A percentile compares a stretch with the other conserved stretches of the same genome.
These are phyloP conservation scores for Leptodactylus fuscus DNA, from an alignment of 2,113 vertebrate species.

Conservation along the genomic window DNA sequence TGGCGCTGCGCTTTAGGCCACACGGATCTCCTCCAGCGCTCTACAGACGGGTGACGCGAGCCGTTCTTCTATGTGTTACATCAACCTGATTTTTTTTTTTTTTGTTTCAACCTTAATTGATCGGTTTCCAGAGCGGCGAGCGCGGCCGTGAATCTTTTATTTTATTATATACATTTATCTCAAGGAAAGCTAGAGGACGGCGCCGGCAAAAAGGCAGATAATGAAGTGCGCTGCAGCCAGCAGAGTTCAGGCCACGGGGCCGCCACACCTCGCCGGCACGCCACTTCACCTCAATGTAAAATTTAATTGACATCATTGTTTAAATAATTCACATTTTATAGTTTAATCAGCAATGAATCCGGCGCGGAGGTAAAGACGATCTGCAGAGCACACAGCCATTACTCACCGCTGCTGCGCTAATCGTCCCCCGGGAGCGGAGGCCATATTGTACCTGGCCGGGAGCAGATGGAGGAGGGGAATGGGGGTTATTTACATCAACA, in stretches of 20 bases:
- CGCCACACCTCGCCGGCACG: conserved; percentile 24
- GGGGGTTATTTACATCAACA: not conserved
- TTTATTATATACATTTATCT: conserved; percentile 1
- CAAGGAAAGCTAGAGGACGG: conserved; percentile 13
- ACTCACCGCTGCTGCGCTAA: not conserved
- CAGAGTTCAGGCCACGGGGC: conserved; percentile 4
- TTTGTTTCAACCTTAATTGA: not conserved
- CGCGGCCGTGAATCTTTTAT: not conserved
- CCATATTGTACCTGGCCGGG: not conserved
- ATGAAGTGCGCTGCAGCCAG: not conserved
- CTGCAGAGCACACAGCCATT: not conserved
- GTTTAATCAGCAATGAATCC: conserved; percentile 34
- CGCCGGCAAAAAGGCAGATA: conserved; percentile 41
- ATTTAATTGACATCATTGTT: conserved; percentile 29
- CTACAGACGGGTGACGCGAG: not conserved
- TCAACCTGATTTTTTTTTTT: not conserved
- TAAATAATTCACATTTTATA: conserved; percentile 51
- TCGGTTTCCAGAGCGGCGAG: not conserved
- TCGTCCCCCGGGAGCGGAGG: not conserved
- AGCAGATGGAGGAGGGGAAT: no score
- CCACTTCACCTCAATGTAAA: not conserved
- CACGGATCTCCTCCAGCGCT: not conserved
- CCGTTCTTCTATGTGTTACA: not conserved
- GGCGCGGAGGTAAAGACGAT: not conserved
- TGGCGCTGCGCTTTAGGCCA: no score